phyloP scores from a whole-genome alignment of 2,888 invertebrate species.

The Phania funesta region DNA sequence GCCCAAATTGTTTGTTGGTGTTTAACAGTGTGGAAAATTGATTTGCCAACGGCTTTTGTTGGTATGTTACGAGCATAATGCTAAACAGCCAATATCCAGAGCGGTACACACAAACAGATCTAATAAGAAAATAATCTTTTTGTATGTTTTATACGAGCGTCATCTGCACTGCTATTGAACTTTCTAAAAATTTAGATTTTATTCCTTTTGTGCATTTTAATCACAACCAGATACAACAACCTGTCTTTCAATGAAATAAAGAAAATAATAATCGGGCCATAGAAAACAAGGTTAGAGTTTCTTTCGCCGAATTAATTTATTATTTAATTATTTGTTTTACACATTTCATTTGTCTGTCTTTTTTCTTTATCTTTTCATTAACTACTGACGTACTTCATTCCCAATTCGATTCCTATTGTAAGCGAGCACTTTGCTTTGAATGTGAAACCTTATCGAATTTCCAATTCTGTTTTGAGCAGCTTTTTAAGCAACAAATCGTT shows the following conservation, averaged over 20 bases:
- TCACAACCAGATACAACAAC: constrained; percentile 52
- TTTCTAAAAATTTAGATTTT: constrained; percentile 38
- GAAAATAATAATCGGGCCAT: constrained; percentile 16
- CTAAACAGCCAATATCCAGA: constrained; percentile 18
- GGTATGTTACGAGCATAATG: constrained; percentile 37
- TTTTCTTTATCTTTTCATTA: too few species aligned
- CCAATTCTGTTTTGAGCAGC: too few species aligned
- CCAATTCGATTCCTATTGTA: too few species aligned
- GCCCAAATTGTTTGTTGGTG: constrained; percentile 58
- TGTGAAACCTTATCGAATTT: too few species aligned
- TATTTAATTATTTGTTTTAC: too few species aligned
- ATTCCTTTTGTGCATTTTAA: constrained; percentile 44
- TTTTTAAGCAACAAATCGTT: too few species aligned
- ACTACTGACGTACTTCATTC: too few species aligned
- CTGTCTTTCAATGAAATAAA: constrained; percentile 20
- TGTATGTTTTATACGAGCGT: background rate
- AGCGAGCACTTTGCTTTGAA: too few species aligned
- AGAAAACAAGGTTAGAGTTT: constrained; percentile 19
- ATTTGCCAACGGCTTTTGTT: constrained; percentile 60
- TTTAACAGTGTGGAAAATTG: constrained; percentile 67
- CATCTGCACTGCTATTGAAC: background rate
- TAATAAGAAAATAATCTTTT: background rate
- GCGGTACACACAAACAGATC: background rate
- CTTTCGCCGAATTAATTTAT: too few species aligned
- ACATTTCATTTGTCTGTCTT: too few species aligned